phyloP scores from a whole-genome alignment of 2,888 invertebrate genomes.

The Rhamphomyia laevipes region DNA sequence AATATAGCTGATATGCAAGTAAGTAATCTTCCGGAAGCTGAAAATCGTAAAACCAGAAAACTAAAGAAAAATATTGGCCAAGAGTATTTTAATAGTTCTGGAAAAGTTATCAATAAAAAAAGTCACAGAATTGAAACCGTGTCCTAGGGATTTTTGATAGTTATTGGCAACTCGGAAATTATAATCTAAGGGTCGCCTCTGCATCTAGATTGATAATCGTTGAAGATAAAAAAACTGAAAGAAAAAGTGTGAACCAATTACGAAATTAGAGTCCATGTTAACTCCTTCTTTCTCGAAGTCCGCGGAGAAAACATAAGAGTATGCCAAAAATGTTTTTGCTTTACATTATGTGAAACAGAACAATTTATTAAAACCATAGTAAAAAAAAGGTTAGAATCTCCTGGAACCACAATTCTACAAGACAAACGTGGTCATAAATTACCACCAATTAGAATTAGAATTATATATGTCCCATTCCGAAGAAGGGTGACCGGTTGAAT shows the following conservation, averaged over 20 bases:
- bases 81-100: background rate
- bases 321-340: slow-evolving; percentile 10
- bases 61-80: background rate
- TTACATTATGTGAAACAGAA: slow-evolving; percentile 9
- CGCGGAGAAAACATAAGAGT: slow-evolving; percentile 1
- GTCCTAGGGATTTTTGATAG: slow-evolving; percentile 1
- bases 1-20: too few relatives aligned
- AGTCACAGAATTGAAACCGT: background rate
- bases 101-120: background rate
- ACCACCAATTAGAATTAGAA: slow-evolving; percentile 6
- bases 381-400: slow-evolving; percentile 1
- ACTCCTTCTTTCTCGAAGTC: background rate
- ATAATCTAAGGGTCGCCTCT: background rate
- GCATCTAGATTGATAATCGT: too few relatives aligned
- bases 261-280: too few relatives aligned
- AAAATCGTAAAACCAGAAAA: background rate
- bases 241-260: too few relatives aligned
- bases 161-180: background rate
- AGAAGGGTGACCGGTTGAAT: too few relatives aligned
- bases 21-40: too few relatives aligned
- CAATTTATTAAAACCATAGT: slow-evolving; percentile 10
- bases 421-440: background rate
- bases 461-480: too few relatives aligned
- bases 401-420: background rate
- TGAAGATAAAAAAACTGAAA: too few relatives aligned